Conservation (phyloP, 1,140 invertebrate species). For the Hermetia illucens region DNA sequence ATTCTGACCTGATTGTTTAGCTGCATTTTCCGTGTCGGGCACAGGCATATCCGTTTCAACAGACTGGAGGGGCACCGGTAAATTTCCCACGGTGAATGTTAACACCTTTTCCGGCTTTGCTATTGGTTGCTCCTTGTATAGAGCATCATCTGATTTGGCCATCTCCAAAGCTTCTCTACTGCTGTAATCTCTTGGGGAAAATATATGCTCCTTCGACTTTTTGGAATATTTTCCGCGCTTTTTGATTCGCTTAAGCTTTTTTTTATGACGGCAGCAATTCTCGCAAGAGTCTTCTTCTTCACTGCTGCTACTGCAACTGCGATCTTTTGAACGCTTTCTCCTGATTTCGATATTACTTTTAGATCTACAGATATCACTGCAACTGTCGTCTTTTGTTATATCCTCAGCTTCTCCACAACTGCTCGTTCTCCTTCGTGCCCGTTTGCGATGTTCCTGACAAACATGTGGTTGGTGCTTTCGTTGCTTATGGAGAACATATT, state of each 20-base stretch:
- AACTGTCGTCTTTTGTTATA: slow-evolving; percentile 8
- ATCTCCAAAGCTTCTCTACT: too few relatives aligned
- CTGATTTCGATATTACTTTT: slow-evolving; percentile 29
- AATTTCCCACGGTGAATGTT: too few relatives aligned
- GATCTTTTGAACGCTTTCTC: slow-evolving; percentile 16
- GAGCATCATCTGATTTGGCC: too few relatives aligned
- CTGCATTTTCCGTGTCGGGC: too few relatives aligned
- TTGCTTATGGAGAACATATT: slow-evolving; percentile 22
- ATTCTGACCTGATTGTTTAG: too few relatives aligned
- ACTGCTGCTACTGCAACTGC: slow-evolving; percentile 15
- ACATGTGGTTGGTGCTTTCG: slow-evolving; percentile 16
- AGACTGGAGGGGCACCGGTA: too few relatives aligned
- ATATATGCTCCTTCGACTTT: too few relatives aligned
- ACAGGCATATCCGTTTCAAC: too few relatives aligned
- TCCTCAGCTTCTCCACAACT: slow-evolving; percentile 25
- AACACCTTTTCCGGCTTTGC: too few relatives aligned
- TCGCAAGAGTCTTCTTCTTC: slow-evolving; percentile 23
- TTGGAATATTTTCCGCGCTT: too few relatives aligned
- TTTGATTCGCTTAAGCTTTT: slow-evolving; percentile 21
- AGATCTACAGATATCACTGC: slow-evolving; percentile 24
- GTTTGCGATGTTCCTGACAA: slow-evolving; percentile 14
- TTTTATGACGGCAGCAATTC: slow-evolving; percentile 25
- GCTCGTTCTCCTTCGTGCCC: slow-evolving; percentile 19
- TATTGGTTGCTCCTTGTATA: too few relatives aligned
- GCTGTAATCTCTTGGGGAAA: too few relatives aligned